phyloP scores from a whole-genome alignment of 2,797 vertebrate genomes.

The Smutsia gigantea region DNA sequence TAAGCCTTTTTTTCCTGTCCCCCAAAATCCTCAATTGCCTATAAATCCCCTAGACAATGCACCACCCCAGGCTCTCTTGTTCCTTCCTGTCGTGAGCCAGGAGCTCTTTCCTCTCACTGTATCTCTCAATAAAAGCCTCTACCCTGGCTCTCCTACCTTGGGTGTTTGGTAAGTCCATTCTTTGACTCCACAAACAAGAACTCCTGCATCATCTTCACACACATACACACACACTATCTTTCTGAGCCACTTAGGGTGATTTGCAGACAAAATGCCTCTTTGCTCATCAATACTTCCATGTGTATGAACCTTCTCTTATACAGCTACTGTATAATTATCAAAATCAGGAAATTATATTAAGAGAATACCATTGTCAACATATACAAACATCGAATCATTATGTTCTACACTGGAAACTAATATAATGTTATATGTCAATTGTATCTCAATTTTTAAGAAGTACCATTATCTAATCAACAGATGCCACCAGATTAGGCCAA shows the following conservation, averaged over 20 bases:
- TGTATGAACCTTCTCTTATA: neutral
- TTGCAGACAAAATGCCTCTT: neutral
- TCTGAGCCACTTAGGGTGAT: neutral
- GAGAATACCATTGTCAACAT: neutral
- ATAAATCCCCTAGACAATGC: too few species aligned
- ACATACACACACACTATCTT: neutral
- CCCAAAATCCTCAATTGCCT: too few species aligned
- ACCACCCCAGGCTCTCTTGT: too few species aligned
- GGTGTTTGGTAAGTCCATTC: too few species aligned
- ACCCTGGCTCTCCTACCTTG: too few species aligned
- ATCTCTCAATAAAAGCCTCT: too few species aligned
- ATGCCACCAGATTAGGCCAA: neutral
- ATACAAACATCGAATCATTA: neutral
- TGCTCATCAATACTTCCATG: neutral
- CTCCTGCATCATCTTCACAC: neutral
- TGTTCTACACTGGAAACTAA: too few species aligned
- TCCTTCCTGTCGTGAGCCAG: too few species aligned
- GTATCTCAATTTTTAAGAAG: neutral
- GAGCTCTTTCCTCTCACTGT: too few species aligned
- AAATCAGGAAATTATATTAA: neutral
- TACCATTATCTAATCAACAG: neutral
- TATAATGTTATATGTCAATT: too few species aligned
- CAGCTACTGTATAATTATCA: neutral
- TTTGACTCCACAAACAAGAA: too few species aligned
- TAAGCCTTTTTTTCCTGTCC: too few species aligned